These are phyloP conservation scores for Synergus gifuensis DNA, from an alignment of 2,888 invertebrate species.

Conservation along the genomic window DNA sequence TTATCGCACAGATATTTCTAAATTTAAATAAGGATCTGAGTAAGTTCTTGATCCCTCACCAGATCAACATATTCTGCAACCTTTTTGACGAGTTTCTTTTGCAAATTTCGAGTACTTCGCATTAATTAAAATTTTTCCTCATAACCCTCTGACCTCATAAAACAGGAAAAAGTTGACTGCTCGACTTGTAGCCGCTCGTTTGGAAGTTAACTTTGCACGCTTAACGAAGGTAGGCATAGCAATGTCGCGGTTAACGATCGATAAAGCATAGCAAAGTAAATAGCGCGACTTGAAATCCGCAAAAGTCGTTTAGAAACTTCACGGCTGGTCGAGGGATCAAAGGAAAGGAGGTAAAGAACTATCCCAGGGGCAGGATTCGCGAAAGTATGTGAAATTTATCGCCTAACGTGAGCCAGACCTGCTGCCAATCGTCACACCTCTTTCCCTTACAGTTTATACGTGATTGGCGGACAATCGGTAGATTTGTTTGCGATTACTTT, in stretches of 20 bases:
- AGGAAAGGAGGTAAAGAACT: slow-evolving; percentile 28
- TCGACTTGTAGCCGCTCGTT: slow-evolving; percentile 51
- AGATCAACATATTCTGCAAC: not conserved
- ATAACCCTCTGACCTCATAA: slow-evolving; percentile 5
- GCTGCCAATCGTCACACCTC: slow-evolving; percentile 36
- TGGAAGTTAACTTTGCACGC: slow-evolving; percentile 58
- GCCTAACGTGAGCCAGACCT: slow-evolving; percentile 5
- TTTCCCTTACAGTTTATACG: not conserved
- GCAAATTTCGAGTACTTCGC: not conserved
- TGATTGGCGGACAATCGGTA: slow-evolving; percentile 39
- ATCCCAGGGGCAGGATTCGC: slow-evolving; percentile 38
- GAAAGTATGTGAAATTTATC: slow-evolving; percentile 40
- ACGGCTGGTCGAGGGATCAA: slow-evolving; percentile 31
- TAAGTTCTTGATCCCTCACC: not conserved
- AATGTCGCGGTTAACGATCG: slow-evolving; percentile 60
- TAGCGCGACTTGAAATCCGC: slow-evolving; percentile 12
- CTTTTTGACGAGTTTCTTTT: not conserved
- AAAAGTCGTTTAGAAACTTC: slow-evolving; percentile 39
- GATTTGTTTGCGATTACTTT: slow-evolving; percentile 37
- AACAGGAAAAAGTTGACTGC: slow-evolving; percentile 19
- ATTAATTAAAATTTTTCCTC: not conserved
- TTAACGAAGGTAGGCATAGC: slow-evolving; percentile 57
- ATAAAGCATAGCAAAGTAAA: slow-evolving; percentile 54
- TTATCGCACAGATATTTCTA: no score
- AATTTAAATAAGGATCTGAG: not conserved